Conservation (phyloP, 2,113 vertebrate species). For the Raja brachyura region DNA sequence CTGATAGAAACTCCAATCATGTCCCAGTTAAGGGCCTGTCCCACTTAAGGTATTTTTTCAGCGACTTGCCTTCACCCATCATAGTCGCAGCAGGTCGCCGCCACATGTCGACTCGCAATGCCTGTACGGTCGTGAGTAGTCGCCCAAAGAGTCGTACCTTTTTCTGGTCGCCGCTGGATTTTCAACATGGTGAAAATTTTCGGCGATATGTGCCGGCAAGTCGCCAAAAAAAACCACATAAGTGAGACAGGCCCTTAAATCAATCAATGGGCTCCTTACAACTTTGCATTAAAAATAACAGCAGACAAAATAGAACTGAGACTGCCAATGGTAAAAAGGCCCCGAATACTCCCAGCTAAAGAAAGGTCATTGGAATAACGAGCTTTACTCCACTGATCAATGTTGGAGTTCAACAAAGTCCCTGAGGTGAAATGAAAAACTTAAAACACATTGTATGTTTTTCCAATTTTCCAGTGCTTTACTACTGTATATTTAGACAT, state of each 20-base stretch:
- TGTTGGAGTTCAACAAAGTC: background rate
- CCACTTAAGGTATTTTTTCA: no score
- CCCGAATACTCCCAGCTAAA: background rate
- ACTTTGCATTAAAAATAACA: background rate
- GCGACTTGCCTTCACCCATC: no score
- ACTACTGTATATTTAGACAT: background rate
- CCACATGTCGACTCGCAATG: no score
- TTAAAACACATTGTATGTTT: background rate
- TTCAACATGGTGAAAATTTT: no score
- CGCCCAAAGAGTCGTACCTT: no score
- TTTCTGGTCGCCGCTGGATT: no score
- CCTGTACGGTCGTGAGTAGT: no score
- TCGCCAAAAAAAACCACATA: no score
- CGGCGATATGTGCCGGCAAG: no score
- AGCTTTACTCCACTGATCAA: background rate
- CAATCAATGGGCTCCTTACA: background rate
- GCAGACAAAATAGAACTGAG: background rate
- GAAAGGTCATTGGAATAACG: background rate
- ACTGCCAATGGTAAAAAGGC: background rate
- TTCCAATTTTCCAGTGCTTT: background rate
- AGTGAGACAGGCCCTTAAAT: background rate
- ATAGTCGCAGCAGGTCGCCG: no score
- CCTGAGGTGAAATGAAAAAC: constrained; percentile 1
- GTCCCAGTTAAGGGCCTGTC: no score
- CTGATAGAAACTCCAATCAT: no score